These are phyloP conservation scores for Drosophila willistoni DNA, from an alignment of 1,140 invertebrate species.

Conservation along the genomic window DNA sequence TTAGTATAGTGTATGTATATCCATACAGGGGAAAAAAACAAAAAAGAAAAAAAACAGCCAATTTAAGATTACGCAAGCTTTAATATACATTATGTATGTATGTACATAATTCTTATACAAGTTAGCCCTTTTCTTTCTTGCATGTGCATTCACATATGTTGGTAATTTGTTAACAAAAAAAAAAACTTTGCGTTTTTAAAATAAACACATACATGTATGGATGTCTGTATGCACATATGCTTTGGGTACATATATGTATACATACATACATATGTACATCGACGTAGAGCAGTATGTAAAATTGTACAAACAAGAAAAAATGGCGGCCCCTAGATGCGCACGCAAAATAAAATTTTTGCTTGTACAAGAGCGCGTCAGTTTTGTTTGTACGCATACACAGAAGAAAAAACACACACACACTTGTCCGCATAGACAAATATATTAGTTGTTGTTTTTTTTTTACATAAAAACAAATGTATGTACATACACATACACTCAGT, in stretches of 20 bases:
- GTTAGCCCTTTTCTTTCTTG: conserved; percentile 11
- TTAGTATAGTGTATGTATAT: conserved; percentile 31
- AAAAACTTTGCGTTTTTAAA: conserved; percentile 5
- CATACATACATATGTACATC: background rate
- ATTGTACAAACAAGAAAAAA: conserved; percentile 67
- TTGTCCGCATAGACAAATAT: conserved; percentile 26
- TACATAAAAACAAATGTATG: conserved; percentile 40
- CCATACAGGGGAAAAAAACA: conserved; percentile 12
- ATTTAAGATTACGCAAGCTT: conserved; percentile 69
- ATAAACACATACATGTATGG: background rate
- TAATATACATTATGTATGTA: conserved; percentile 48
- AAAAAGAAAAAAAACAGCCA: conserved; percentile 41
- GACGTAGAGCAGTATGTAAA: conserved; percentile 24
- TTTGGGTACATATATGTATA: background rate
- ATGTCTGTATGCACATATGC: background rate
- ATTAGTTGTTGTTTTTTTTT: conserved; percentile 39
- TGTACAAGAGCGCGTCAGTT: conserved; percentile 45
- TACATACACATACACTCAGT: conserved; percentile 25
- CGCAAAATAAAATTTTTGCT: conserved; percentile 73
- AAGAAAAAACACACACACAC: conserved; percentile 18
- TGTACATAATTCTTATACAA: conserved; percentile 22
- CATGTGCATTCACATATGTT: conserved; percentile 16
- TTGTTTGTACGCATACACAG: conserved; percentile 46
- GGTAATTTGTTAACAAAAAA: background rate
- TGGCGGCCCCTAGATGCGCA: conserved; percentile 75